These are phyloP conservation scores for Philaethria dido DNA, from an alignment of 2,888 invertebrate species.

Conservation along the genomic window DNA sequence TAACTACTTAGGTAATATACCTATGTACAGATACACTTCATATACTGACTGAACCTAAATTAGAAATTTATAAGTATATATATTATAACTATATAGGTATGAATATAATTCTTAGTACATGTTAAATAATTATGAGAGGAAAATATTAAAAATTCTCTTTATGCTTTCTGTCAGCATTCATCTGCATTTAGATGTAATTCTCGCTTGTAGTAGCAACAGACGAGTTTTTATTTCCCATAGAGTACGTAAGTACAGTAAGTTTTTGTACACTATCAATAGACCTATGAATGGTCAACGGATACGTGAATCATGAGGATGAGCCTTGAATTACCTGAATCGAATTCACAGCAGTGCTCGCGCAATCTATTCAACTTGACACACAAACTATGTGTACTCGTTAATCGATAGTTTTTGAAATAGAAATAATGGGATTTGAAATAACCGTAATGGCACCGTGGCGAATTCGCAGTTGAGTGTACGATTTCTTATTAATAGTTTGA, in stretches of 20 bases:
- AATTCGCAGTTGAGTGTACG: too few relatives aligned
- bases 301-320: slow-evolving; percentile 63
- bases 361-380: slow-evolving; percentile 54
- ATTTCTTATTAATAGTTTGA: too few relatives aligned
- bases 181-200: not conserved
- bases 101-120: not conserved
- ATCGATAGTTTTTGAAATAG: slow-evolving; percentile 13
- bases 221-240: not conserved
- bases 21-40: too few relatives aligned
- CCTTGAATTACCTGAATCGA: slow-evolving; percentile 75
- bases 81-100: too few relatives aligned
- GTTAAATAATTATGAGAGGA: not conserved
- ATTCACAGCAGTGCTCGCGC: slow-evolving; percentile 63
- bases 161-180: not conserved
- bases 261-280: slow-evolving; percentile 20
- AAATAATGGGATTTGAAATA: not conserved
- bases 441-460: not conserved
- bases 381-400: slow-evolving; percentile 38
- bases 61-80: too few relatives aligned
- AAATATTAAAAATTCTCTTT: not conserved
- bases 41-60: too few relatives aligned
- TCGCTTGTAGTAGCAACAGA: not conserved
- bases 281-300: slow-evolving; percentile 66
- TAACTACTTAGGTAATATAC: too few relatives aligned
- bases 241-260: not conserved